Evolutionary conservation across 2,113 vertebrate species (phyloP).

Genomic region (Spizaetus ornatus): DNA sequence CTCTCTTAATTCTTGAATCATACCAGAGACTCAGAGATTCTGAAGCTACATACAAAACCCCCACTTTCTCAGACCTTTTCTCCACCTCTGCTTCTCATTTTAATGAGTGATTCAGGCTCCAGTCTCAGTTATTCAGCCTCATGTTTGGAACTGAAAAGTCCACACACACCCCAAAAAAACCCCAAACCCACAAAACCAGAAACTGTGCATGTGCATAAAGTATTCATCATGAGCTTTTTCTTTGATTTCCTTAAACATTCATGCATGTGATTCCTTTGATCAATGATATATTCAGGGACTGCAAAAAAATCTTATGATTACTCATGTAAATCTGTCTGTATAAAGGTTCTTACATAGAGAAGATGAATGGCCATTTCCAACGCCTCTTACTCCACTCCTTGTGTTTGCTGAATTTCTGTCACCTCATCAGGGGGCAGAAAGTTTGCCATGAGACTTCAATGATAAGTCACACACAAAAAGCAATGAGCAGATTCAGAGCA

Average conservation of each 20-base stretch:
- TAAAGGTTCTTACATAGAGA: not conserved
- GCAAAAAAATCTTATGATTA: not conserved
- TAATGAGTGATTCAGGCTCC: not conserved
- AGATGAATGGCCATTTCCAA: not conserved
- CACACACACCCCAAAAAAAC: rapidly evolving
- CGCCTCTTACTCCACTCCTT: not conserved
- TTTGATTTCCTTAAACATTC: not conserved
- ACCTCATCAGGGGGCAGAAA: not conserved
- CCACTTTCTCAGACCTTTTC: not conserved
- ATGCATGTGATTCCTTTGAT: not conserved
- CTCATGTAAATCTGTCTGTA: not conserved
- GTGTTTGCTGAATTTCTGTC: not conserved
- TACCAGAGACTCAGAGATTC: not conserved
- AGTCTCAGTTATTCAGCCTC: not conserved
- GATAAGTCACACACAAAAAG: not conserved
- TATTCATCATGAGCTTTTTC: not conserved
- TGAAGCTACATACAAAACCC: not conserved
- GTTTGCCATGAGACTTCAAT: not conserved
- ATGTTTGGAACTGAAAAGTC: not conserved
- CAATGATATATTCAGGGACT: not conserved
- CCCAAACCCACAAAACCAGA: not conserved
- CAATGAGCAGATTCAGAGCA: not conserved
- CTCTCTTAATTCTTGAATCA: not conserved
- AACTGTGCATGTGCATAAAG: not conserved
- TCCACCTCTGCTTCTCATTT: not conserved